Conservation (phyloP, 2,888 invertebrate species). For the Rhamphomyia laevipes region DNA sequence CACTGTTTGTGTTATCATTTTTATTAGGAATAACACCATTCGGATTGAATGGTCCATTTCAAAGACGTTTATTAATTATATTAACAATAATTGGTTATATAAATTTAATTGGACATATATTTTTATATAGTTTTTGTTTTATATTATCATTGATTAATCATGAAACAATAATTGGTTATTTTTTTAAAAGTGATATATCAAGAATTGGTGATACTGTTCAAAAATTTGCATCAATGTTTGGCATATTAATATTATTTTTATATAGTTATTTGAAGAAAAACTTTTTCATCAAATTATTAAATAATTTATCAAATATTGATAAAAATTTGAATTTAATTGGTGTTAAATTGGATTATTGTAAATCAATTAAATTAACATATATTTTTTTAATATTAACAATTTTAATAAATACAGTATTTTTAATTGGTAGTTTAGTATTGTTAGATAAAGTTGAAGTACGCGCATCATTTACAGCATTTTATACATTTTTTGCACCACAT, state of each 20-base stretch:
- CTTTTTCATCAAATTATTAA: neutral
- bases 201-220: slow-evolving; percentile 23
- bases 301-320: neutral
- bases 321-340: slow-evolving; percentile 1
- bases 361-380: slow-evolving; percentile 4
- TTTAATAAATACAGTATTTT: slow-evolving; percentile 4
- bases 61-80: slow-evolving; percentile 19
- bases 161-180: slow-evolving; percentile 20
- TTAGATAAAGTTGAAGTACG: slow-evolving; percentile 10
- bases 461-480: slow-evolving; percentile 13
- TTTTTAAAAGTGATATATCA: slow-evolving; percentile 23
- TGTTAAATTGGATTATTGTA: slow-evolving; percentile 4
- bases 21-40: slow-evolving; percentile 32
- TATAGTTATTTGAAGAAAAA: neutral
- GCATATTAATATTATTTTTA: slow-evolving; percentile 18
- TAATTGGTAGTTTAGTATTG: slow-evolving; percentile 17
- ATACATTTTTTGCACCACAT: slow-evolving; percentile 26
- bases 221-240: slow-evolving; percentile 23
- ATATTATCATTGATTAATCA: slow-evolving; percentile 11
- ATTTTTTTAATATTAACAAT: slow-evolving; percentile 1
- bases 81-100: slow-evolving; percentile 20
- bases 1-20: slow-evolving; percentile 27
- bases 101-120: slow-evolving; percentile 18
- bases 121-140: slow-evolving; percentile 16
- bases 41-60: slow-evolving; percentile 19